A percentile compares a stretch with the other conserved stretches of the same genome.
These are phyloP conservation scores for Scaptomyza montana DNA, from an alignment of 1,140 invertebrate species.

Conservation along the genomic window DNA sequence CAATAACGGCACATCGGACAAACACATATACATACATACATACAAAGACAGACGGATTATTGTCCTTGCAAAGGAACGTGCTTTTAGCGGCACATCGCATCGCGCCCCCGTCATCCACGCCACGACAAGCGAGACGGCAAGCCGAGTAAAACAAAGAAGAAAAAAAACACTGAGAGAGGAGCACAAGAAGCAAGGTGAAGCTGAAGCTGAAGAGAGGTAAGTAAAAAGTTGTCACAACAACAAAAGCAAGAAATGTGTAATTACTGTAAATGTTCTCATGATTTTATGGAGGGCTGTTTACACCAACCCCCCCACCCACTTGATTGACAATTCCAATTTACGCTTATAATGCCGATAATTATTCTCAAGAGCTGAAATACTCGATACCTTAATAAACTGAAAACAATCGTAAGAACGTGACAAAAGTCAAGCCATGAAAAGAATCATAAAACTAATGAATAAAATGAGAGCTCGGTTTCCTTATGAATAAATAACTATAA, in stretches of 20 bases:
- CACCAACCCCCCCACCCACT: not conserved
- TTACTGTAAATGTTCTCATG: conserved; percentile 26
- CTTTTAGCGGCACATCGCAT: conserved; percentile 36
- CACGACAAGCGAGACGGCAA: not conserved
- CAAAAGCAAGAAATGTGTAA: conserved; percentile 15
- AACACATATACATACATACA: conserved; percentile 19
- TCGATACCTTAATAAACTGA: not conserved
- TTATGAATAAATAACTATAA: too few species aligned
- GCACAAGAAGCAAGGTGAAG: not conserved
- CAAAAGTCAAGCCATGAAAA: not conserved
- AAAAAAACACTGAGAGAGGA: not conserved
- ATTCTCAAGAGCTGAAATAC: not conserved
- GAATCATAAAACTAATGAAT: not conserved
- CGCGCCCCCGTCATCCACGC: not conserved
- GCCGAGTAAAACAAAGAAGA: not conserved
- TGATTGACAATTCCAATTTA: conserved; percentile 1
- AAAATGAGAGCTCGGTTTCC: too few species aligned
- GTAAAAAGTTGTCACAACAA: conserved; percentile 6
- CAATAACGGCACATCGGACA: conserved; percentile 62
- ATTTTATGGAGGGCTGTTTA: conserved; percentile 14
- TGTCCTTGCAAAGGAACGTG: conserved; percentile 52
- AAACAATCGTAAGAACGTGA: not conserved
- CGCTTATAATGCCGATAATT: conserved; percentile 3
- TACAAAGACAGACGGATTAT: conserved; percentile 40
- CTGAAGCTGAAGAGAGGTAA: conserved; percentile 17